A percentile compares a stretch with the other conserved stretches of the same genome.
Evolutionary conservation across 2,797 vertebrate genomes (phyloP).

Genomic region (Pagetopsis macropterus): DNA sequence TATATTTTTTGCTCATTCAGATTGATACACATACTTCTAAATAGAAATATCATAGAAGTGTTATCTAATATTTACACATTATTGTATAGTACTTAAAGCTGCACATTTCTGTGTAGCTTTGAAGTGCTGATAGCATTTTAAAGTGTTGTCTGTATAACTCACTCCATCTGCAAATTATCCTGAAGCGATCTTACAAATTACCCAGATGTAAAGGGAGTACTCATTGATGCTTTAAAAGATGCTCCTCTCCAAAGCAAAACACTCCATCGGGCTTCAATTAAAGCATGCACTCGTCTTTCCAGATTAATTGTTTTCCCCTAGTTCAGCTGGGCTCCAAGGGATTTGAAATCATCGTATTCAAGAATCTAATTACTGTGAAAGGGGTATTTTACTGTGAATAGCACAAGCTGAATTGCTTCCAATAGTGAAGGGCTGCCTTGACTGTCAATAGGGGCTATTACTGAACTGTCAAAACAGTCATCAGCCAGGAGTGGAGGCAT

Average conservation of each 20-base stretch:
- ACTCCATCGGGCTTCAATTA: slow-evolving; percentile 75
- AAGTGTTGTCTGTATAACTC: neutral
- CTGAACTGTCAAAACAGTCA: slow-evolving; percentile 78
- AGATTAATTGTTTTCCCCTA: slow-evolving; percentile 71
- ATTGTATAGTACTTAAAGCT: slow-evolving; percentile 21
- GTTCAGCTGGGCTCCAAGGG: slow-evolving; percentile 61
- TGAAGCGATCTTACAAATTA: slow-evolving; percentile 57
- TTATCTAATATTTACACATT: slow-evolving; percentile 16
- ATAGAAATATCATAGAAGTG: slow-evolving; percentile 9
- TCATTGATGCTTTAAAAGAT: slow-evolving; percentile 61
- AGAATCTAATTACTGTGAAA: slow-evolving; percentile 78
- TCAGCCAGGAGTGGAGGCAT: slow-evolving; percentile 68
- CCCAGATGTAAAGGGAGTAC: slow-evolving; percentile 56
- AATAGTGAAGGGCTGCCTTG: slow-evolving; percentile 51
- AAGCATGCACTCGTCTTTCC: slow-evolving; percentile 53
- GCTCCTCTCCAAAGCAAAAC: slow-evolving; percentile 61
- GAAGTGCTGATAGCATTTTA: too few species aligned
- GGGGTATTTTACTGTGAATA: slow-evolving; percentile 70
- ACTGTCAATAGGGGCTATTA: slow-evolving; percentile 75
- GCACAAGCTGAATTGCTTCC: slow-evolving; percentile 63
- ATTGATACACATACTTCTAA: neutral
- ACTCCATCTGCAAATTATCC: slow-evolving; percentile 47
- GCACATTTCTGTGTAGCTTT: neutral
- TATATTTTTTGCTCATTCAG: neutral
- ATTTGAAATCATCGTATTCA: slow-evolving; percentile 73